Percentiles rank a stretch among this genome's conserved stretches.
Evolutionary conservation across 1,140 invertebrate species (phyloP).

Genomic region (Charaxes varanes): DNA sequence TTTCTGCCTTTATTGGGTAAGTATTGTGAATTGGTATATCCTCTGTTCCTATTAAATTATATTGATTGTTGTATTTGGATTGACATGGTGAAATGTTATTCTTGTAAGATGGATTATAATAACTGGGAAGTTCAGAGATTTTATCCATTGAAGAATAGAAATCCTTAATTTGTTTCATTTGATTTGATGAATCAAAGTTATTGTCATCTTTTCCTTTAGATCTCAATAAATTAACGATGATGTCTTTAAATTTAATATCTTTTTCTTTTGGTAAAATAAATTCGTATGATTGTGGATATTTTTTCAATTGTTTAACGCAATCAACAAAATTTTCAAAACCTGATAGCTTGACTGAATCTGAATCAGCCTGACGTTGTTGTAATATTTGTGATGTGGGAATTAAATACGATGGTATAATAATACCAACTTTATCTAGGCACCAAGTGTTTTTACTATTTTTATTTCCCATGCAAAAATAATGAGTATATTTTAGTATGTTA

Average conservation of each 20-base stretch:
- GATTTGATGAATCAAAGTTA: not conserved
- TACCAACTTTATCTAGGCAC: not conserved
- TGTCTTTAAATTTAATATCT: constrained; percentile 10
- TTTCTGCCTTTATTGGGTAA: too few species aligned
- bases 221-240: constrained; percentile 2
- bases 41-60: too few species aligned
- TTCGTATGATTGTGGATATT: constrained; percentile 4
- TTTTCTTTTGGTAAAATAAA: constrained; percentile 9
- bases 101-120: too few species aligned
- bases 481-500: constrained; percentile 10
- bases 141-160: too few species aligned
- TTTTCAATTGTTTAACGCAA: too few species aligned
- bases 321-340: too few species aligned
- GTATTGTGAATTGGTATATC: too few species aligned
- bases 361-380: not conserved
- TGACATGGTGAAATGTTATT: too few species aligned
- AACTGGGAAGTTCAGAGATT: too few species aligned
- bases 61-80: too few species aligned
- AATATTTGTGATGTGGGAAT: not conserved
- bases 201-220: not conserved
- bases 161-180: too few species aligned
- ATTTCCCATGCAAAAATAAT: constrained; percentile 15
- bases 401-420: not conserved
- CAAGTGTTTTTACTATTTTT: not conserved
- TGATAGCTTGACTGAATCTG: not conserved